phyloP scores from a whole-genome alignment of 1,140 invertebrate genomes.

The Metaphire vulgaris region DNA sequence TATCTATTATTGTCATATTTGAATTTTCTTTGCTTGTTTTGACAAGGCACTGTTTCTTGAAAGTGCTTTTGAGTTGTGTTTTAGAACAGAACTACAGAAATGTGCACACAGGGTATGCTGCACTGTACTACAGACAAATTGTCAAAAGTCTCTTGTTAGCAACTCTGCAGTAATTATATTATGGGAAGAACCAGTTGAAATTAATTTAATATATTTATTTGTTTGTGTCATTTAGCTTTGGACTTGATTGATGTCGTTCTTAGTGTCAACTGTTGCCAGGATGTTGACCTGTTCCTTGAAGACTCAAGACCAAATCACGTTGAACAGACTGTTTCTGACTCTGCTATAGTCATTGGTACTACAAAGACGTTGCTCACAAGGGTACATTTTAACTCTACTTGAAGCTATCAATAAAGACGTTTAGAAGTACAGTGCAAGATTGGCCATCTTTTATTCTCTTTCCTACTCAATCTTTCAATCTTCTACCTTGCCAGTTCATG shows the following conservation, averaged over 20 bases:
- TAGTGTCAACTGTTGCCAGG: background rate
- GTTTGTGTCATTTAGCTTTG: background rate
- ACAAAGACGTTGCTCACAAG: background rate
- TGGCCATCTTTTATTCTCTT: background rate
- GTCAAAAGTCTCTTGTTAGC: background rate
- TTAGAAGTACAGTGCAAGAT: background rate
- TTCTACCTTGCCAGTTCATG: background rate
- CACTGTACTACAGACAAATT: background rate
- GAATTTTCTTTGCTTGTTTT: too few species aligned
- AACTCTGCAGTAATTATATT: background rate
- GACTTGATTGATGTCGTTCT: background rate
- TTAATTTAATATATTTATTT: background rate
- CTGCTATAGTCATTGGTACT: background rate
- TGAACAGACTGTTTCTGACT: background rate
- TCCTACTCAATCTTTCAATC: background rate
- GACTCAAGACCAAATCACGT: background rate
- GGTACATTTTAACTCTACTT: background rate
- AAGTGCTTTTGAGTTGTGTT: background rate
- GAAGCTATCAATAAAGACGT: too few species aligned
- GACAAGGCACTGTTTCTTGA: background rate
- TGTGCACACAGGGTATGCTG: background rate
- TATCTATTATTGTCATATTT: too few species aligned
- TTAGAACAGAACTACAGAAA: background rate
- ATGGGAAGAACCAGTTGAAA: background rate
- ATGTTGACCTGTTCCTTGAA: background rate